Percentiles rank a stretch among this genome's conserved stretches.
Evolutionary conservation across 2,888 invertebrate genomes (phyloP).

Genomic region (Timema cristinae): DNA sequence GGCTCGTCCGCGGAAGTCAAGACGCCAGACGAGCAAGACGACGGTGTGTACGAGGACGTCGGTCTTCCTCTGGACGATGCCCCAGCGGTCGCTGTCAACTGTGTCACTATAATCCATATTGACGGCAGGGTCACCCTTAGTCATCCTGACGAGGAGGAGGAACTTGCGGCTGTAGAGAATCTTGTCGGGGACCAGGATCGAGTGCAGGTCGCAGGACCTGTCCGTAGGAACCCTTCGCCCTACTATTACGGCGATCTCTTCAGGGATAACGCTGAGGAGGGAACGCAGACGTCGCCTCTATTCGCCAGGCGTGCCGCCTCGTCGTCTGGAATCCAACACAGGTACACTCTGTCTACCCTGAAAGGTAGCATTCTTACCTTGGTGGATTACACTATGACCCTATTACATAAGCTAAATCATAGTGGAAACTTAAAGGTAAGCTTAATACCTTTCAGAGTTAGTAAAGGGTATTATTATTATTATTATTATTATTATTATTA

Average conservation of each 20-base stretch:
- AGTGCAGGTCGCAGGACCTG: slow-evolving; percentile 11
- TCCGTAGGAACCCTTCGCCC: slow-evolving; percentile 60
- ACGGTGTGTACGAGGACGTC: slow-evolving; percentile 31
- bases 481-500: no score
- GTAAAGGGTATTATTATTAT: no score
- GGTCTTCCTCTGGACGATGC: slow-evolving; percentile 22
- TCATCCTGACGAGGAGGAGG: slow-evolving; percentile 17
- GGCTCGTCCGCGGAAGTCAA: slow-evolving; percentile 21
- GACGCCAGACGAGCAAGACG: slow-evolving; percentile 26
- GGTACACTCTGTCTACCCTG: neutral
- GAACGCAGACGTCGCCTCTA: slow-evolving; percentile 40
- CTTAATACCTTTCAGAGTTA: no score
- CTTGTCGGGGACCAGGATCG: slow-evolving; percentile 7
- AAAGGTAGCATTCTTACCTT: neutral
- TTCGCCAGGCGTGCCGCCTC: slow-evolving; percentile 38
- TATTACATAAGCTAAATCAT: neutral
- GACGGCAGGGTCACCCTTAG: slow-evolving; percentile 5
- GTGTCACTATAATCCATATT: slow-evolving; percentile 27
- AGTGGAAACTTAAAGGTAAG: no score
- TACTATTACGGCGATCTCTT: slow-evolving; percentile 80
- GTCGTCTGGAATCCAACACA: slow-evolving; percentile 38
- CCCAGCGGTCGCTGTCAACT: slow-evolving; percentile 18
- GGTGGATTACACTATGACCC: no score
- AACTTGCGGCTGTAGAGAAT: slow-evolving; percentile 18
- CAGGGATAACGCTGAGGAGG: slow-evolving; percentile 44